phyloP scores from a whole-genome alignment of 2,888 invertebrate genomes.

The Aspidapion aeneum region DNA sequence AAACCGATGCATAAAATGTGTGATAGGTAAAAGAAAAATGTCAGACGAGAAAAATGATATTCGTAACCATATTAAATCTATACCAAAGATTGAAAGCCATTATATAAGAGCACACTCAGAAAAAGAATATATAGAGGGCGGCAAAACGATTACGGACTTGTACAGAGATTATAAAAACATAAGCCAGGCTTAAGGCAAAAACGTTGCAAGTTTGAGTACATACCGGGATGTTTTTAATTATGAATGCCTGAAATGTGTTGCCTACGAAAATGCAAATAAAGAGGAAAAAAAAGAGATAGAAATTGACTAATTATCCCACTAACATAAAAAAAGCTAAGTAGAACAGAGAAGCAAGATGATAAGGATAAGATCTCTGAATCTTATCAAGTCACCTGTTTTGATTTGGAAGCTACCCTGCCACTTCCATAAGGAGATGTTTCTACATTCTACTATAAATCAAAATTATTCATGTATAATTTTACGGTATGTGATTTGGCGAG shows the following conservation, averaged over 20 bases:
- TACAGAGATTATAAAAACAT: slow-evolving; percentile 15
- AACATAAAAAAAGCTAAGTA: slow-evolving; percentile 13
- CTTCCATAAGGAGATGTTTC: slow-evolving; percentile 29
- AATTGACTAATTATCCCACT: too few relatives aligned
- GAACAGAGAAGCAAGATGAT: slow-evolving; percentile 12
- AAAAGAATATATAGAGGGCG: slow-evolving; percentile 19
- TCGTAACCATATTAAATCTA: slow-evolving; percentile 15
- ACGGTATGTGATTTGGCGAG: slow-evolving; percentile 12
- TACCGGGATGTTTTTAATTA: slow-evolving; percentile 13
- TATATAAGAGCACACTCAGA: slow-evolving; percentile 18
- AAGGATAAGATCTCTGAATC: slow-evolving; percentile 5
- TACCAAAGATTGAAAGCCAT: slow-evolving; percentile 20
- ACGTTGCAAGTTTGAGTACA: slow-evolving; percentile 6
- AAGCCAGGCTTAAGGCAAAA: slow-evolving; percentile 1
- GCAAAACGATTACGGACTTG: slow-evolving; percentile 17
- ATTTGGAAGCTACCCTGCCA: slow-evolving; percentile 31
- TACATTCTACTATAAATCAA: slow-evolving; percentile 21
- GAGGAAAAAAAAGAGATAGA: too few relatives aligned
- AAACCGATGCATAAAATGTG: too few relatives aligned
- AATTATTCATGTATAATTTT: slow-evolving; percentile 18
- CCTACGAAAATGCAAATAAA: slow-evolving; percentile 9
- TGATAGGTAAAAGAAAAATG: too few relatives aligned
- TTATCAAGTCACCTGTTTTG: slow-evolving; percentile 21
- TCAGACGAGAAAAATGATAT: slow-evolving; percentile 16
- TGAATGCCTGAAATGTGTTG: too few relatives aligned